Evolutionary conservation across 2,797 vertebrate species (phyloP), one percentile per base, ranked within the genome.

Genomic region (Chiloscyllium punctatum): DNA sequence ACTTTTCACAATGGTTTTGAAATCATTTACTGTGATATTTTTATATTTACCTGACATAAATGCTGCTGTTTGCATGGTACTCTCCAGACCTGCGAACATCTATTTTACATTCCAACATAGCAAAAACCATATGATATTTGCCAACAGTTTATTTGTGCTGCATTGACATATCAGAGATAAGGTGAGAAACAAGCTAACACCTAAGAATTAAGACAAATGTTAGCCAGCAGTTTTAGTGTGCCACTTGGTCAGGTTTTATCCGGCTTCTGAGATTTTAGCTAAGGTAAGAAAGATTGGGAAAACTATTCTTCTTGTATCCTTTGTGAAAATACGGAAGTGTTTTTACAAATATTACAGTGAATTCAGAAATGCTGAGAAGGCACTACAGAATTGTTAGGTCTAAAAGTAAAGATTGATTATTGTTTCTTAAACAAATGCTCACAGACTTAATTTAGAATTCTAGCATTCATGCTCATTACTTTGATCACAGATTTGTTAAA

Each of bases 11-110:
- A 33, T 48, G 21, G 5, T 95, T 42, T 95, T 95, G 53, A 51
- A 42, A 53, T 95, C 71, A 74, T 77, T 25, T 95, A 13, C 72
- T 72, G 71, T 15, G 94, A 15, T 94, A 53, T 94, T 95, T 74
- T 95, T 27, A 94, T 72, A 42, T 53, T 72, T 94, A 71, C 94
- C 42, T 30, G 69, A 77, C 33, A 48, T 95, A 30, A 95, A 95
- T 77, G 94, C 25, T 95, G 71, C 15, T n/a, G 48, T 53, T 95
- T 95, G 94, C 72, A 51, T 77, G 77, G 69, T n/a, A 74, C 94
- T 95, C 94, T 69, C 71, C 71, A 57, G 48, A 33, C 48, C 42
- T 57, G 4, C 48, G 18, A 72, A 77, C 71, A 57, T 95, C 71
- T 95, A 30, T 77, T 95, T 57, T 51, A 18, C 94, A 95, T 95